Base-by-base conservation (phyloP, 2,888 invertebrate genomes). In the Andrena bucephala region DNA sequence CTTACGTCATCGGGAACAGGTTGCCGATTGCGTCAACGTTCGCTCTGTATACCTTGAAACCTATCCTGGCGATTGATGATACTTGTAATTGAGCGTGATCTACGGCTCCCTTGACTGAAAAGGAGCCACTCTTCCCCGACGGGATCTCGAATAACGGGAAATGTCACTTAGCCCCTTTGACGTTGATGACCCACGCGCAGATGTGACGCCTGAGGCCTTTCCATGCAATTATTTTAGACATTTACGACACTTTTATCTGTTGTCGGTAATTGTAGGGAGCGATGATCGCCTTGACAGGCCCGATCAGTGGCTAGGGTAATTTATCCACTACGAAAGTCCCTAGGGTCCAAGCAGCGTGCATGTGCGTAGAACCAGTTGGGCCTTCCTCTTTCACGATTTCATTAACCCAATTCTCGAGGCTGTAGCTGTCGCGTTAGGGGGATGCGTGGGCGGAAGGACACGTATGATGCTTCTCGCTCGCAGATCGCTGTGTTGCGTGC, bases 1-100 rank as follows among this genome's bases (percentile, higher is more conserved):
- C 70, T 88, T 88, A 50, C 88, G 69, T 88, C 88, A 88, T 69
- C 60, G 76, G 57, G 81, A 88, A 87, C 88, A 84, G 81, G 87
- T 88, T 81, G 80, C 60, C 63, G 83, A 75, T 88, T 88, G 87
- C 88, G 80, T 88, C 87, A 85, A 85, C 82, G 57, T 68, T 62
- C 59, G 54, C 57, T 48, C 27, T 31, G 59, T 60, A 31, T 36
- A 75, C 67, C 81, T 83, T 72, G 82, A 81, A 77, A 81, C 77
- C 63, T 77, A 72, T 31, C 67, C 57, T 59, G 31, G 74, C 31
- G 50, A 71, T 65, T 80, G 75, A 71, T 67, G 50, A 48, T n/a
- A 70, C 54, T 10, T 36, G 4, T 62, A 62, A 82, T 80, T 79
- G 63, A 57, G 57, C 50, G 66, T 33, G 33, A 33, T 48, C 54